Evolutionary conservation across 2,113 vertebrate genomes (phyloP).

Genomic region (Gila orcuttii): DNA sequence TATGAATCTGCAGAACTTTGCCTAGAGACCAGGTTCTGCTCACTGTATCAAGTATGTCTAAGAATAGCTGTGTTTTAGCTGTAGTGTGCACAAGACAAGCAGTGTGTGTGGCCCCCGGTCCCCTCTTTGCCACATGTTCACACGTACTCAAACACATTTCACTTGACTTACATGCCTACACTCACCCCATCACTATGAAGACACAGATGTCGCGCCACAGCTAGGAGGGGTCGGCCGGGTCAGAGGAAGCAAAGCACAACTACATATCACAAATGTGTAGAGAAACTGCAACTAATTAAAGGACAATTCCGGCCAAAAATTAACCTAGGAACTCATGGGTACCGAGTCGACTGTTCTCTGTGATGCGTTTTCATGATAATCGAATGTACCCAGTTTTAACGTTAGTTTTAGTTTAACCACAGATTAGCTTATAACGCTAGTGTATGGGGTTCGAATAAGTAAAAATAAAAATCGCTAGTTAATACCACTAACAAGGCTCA

Average conservation of each 20-base stretch:
- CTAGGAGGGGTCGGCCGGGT: not conserved
- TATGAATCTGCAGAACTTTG: slow-evolving; percentile 57
- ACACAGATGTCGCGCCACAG: not conserved
- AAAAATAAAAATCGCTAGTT: no score
- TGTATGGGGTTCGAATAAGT: no score
- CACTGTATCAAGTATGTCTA: slow-evolving; percentile 69
- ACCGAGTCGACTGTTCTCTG: no score
- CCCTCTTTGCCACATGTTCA: slow-evolving; percentile 45
- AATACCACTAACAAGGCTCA: no score
- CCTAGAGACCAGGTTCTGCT: slow-evolving; percentile 62
- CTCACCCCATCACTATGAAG: not conserved
- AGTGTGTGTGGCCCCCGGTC: slow-evolving; percentile 69
- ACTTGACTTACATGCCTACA: slow-evolving; percentile 21
- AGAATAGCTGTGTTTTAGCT: slow-evolving; percentile 63
- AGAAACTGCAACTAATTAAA: not conserved
- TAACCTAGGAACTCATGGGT: no score
- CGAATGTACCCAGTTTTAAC: no score
- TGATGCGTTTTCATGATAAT: no score
- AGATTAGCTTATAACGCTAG: no score
- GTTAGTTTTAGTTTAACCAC: no score
- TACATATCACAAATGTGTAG: not conserved
- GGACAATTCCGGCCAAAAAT: no score
- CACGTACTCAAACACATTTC: slow-evolving; percentile 44
- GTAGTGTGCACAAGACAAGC: slow-evolving; percentile 67
- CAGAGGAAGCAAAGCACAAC: not conserved